phyloP scores from a whole-genome alignment of 1,140 invertebrate species.

The Lordiphosa collinella region DNA sequence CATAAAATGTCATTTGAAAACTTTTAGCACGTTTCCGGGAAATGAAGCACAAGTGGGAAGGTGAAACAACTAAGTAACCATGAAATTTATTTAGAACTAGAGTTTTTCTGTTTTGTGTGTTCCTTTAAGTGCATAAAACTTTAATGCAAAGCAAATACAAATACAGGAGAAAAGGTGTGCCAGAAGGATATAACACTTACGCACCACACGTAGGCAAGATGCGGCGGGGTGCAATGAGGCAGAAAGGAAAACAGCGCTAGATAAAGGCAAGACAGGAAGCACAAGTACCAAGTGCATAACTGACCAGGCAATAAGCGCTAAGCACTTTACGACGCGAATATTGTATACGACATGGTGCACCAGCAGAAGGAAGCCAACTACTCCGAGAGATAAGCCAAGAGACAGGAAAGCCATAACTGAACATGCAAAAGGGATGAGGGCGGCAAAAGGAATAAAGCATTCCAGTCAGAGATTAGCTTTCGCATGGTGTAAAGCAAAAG shows the following conservation, averaged over 20 bases:
- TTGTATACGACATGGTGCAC: slow-evolving; percentile 19
- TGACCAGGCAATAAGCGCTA: slow-evolving; percentile 39
- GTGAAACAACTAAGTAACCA: slow-evolving; percentile 51
- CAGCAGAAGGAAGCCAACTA: too few relatives aligned
- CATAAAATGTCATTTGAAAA: slow-evolving; percentile 25
- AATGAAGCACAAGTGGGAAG: slow-evolving; percentile 4
- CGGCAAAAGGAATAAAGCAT: too few relatives aligned
- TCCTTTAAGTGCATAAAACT: slow-evolving; percentile 28
- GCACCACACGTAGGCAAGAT: slow-evolving; percentile 7
- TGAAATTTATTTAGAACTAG: slow-evolving; percentile 51
- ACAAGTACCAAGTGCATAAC: slow-evolving; percentile 15
- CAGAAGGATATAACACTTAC: slow-evolving; percentile 42
- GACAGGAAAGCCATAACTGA: too few relatives aligned
- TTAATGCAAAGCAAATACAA: slow-evolving; percentile 43
- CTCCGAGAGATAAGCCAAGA: too few relatives aligned
- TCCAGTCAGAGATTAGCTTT: too few relatives aligned
- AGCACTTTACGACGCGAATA: slow-evolving; percentile 19
- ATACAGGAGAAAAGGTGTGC: slow-evolving; percentile 6
- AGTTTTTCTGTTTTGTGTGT: slow-evolving; percentile 3
- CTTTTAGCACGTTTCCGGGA: background rate
- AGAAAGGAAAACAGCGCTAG: slow-evolving; percentile 1
- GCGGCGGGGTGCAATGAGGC: background rate
- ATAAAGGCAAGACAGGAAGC: slow-evolving; percentile 32
- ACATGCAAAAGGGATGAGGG: too few relatives aligned
- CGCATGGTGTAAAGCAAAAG: too few relatives aligned